Percentiles rank a stretch among this genome's conserved stretches.
phyloP scores from a whole-genome alignment of 1,140 invertebrate species.

The Musca domestica region DNA sequence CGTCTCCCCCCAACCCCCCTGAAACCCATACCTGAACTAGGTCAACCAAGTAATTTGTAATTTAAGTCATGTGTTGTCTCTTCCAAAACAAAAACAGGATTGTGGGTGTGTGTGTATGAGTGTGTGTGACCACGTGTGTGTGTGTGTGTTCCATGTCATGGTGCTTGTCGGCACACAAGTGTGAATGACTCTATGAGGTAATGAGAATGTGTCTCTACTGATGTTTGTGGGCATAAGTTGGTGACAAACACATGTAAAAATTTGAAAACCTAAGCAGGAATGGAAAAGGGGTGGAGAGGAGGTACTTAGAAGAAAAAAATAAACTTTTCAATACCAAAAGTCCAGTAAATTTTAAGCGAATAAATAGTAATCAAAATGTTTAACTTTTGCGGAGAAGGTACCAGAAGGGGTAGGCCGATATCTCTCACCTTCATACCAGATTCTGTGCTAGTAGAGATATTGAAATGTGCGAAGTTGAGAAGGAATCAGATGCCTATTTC shows the following conservation, averaged over 20 bases:
- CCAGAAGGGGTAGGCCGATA: too few relatives aligned
- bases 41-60: constrained; percentile 18
- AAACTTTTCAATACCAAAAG: too few relatives aligned
- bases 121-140: not conserved
- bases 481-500: too few relatives aligned
- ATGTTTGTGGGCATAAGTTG: not conserved
- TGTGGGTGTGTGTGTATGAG: not conserved
- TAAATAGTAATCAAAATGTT: too few relatives aligned
- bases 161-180: not conserved
- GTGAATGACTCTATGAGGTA: not conserved
- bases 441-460: too few relatives aligned
- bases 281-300: not conserved
- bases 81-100: not conserved
- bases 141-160: not conserved
- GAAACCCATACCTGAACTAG: too few relatives aligned
- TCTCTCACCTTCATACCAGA: too few relatives aligned
- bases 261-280: not conserved
- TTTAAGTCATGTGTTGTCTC: constrained; percentile 12
- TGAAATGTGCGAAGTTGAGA: too few relatives aligned
- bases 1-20: too few relatives aligned
- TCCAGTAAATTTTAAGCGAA: too few relatives aligned
- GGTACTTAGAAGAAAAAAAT: too few relatives aligned
- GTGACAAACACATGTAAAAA: not conserved
- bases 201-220: not conserved
- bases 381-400: too few relatives aligned